Conservation (phyloP, 2,113 vertebrate genomes). For the Vidua macroura region DNA sequence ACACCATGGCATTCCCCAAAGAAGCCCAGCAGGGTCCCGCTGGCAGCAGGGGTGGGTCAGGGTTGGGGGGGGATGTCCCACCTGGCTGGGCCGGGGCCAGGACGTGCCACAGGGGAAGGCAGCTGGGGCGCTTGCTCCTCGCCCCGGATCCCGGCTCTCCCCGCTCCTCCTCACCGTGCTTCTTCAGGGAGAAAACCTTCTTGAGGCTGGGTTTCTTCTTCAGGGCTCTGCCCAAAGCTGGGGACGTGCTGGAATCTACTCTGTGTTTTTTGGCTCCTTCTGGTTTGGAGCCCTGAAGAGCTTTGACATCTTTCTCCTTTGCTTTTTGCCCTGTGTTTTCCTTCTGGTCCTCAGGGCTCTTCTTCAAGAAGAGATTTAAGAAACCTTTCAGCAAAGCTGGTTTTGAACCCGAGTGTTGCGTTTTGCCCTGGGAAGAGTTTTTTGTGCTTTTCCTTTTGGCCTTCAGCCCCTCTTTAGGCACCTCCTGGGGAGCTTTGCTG, state of each 20-base stretch:
- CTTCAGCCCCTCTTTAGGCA: slow-evolving; percentile 1
- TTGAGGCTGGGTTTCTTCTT: slow-evolving; percentile 63
- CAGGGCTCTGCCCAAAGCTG: not conserved
- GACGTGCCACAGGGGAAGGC: slow-evolving; percentile 46
- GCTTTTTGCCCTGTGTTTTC: slow-evolving; percentile 61
- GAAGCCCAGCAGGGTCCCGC: accelerated
- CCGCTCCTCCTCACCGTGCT: slow-evolving; percentile 11
- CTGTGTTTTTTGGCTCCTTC: slow-evolving; percentile 23
- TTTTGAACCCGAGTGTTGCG: not conserved
- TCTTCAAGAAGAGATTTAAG: slow-evolving; percentile 72
- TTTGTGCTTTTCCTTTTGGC: slow-evolving; percentile 59
- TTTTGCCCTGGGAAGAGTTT: slow-evolving; percentile 52
- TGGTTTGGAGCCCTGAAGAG: not conserved
- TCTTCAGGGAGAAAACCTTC: slow-evolving; percentile 67
- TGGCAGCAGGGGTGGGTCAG: not conserved
- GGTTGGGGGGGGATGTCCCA: not conserved
- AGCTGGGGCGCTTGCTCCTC: slow-evolving; percentile 10
- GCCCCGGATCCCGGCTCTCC: accelerated
- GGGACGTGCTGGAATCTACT: not conserved
- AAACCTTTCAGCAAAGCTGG: slow-evolving; percentile 73
- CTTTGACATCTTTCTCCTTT: slow-evolving; percentile 69
- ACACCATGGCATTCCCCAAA: accelerated
- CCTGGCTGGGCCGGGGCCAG: not conserved
- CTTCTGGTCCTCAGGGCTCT: slow-evolving; percentile 71
- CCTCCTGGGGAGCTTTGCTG: not conserved